Percentiles rank a stretch among this genome's conserved stretches.
phyloP scores from a whole-genome alignment of 2,888 invertebrate species.

The Petrolisthes manimaculis region DNA sequence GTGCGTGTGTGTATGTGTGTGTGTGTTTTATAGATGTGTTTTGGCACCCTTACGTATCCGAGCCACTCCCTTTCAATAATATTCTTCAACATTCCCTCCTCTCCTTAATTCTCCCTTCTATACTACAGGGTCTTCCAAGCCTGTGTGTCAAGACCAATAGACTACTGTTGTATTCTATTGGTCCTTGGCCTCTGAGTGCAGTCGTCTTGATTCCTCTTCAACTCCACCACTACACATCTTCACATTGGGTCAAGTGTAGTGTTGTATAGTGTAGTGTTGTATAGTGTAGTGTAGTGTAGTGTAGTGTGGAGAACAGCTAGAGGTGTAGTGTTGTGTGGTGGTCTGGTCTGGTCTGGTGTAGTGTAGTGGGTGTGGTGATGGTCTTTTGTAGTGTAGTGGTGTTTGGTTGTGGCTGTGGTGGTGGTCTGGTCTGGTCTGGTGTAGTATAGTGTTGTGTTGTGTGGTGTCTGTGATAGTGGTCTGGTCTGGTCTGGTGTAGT shows the following conservation, averaged over 20 bases:
- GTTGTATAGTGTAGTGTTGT: background rate
- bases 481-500: background rate
- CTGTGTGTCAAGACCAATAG: no score
- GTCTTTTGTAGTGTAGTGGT: background rate
- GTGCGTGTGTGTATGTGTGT: background rate
- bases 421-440: background rate
- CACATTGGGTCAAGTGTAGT: background rate
- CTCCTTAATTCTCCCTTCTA: no score
- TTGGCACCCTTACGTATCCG: no score
- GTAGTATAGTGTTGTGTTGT: background rate
- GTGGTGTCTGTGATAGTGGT: background rate
- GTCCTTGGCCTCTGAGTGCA: no score
- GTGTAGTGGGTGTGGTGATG: background rate
- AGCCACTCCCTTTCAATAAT: no score
- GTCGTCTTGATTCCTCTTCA: no score
- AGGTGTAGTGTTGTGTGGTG: background rate
- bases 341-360: background rate
- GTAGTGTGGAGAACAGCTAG: background rate
- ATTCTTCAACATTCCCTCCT: no score
- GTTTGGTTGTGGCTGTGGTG: background rate
- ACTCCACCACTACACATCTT: no score
- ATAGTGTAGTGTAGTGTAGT: background rate
- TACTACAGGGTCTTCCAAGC: no score
- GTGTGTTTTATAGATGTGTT: no score
- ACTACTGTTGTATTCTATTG: no score